Evolutionary conservation across 2,888 invertebrate genomes (phyloP).

Genomic region (Dryobota labecula): DNA sequence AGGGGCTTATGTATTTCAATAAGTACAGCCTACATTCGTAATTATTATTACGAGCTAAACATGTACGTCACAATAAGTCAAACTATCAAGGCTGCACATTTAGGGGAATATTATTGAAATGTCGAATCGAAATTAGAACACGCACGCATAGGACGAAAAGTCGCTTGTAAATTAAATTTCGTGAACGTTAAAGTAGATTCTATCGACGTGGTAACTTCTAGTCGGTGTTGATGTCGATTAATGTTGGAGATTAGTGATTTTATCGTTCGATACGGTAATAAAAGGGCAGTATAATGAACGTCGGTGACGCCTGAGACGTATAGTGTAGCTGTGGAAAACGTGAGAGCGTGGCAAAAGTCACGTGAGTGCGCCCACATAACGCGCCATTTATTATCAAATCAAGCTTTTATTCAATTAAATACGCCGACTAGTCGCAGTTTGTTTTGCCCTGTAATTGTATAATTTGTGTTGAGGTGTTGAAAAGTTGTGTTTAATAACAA

Average conservation of each 20-base stretch:
- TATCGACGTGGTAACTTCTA: constrained; percentile 36
- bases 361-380: constrained; percentile 59
- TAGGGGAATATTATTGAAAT: constrained; percentile 42
- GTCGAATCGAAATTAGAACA: constrained; percentile 19
- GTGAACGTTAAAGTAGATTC: constrained; percentile 13
- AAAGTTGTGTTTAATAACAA: background rate
- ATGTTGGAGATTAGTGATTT: constrained; percentile 38
- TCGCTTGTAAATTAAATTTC: constrained; percentile 19
- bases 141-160: constrained; percentile 14
- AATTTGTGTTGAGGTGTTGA: background rate
- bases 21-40: constrained; percentile 26
- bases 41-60: constrained; percentile 39
- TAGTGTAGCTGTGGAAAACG: constrained; percentile 37
- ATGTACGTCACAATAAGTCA: constrained; percentile 30
- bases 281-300: constrained; percentile 46
- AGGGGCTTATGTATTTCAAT: constrained; percentile 62
- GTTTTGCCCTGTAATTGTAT: background rate
- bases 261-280: constrained; percentile 58
- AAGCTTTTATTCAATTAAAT: constrained; percentile 33
- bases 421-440: constrained; percentile 17
- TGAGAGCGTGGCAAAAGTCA: constrained; percentile 56
- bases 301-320: constrained; percentile 34
- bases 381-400: constrained; percentile 39
- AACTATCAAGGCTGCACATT: constrained; percentile 41
- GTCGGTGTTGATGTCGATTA: constrained; percentile 41